phyloP scores from a whole-genome alignment of 2,888 invertebrate genomes.

The Idaea biselata region DNA sequence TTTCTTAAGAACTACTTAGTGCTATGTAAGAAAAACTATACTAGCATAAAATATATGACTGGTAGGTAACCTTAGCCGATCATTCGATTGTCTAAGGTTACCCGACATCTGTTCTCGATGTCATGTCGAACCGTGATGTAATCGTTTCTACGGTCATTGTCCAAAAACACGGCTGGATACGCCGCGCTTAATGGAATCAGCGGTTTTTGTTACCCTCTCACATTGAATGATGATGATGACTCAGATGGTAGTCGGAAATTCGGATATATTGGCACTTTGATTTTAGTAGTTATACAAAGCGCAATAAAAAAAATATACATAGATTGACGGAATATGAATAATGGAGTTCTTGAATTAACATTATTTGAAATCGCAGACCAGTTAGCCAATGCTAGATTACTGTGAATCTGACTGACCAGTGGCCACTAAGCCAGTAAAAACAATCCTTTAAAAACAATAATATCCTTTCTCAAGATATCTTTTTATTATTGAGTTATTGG shows the following conservation, averaged over 20 bases:
- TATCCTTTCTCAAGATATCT: no score
- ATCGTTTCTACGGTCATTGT: conserved; percentile 19
- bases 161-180: conserved; percentile 10
- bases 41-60: background rate
- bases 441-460: no score
- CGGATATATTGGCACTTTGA: background rate
- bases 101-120: conserved; percentile 12
- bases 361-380: no score
- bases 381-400: no score
- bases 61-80: background rate
- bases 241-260: background rate
- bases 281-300: background rate
- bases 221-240: background rate
- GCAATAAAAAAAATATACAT: background rate
- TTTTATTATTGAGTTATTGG: background rate
- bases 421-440: no score
- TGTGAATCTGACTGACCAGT: no score
- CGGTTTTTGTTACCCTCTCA: background rate
- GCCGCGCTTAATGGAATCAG: background rate
- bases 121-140: conserved; percentile 14
- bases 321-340: no score
- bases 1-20: background rate
- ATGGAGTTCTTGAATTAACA: no score
- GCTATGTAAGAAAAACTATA: background rate
- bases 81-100: conserved; percentile 6